These are phyloP conservation scores for Mamestra configurata DNA, from an alignment of 1,140 invertebrate species.

Conservation along the genomic window DNA sequence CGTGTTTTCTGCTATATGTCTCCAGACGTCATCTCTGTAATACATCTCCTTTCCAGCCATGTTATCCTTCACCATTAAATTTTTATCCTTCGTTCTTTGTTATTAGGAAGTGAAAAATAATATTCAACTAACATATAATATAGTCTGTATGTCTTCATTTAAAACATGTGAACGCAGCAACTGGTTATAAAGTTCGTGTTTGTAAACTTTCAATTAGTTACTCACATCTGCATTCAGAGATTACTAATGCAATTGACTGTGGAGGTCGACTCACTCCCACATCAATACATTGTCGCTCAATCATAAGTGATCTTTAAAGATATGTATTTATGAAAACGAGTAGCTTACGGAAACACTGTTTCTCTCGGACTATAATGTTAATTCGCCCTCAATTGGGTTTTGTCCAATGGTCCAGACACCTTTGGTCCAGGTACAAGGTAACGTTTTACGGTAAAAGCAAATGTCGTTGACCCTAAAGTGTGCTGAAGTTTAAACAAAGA, in stretches of 20 bases:
- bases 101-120: no score
- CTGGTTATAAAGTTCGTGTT: not conserved
- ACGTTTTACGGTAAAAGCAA: constrained; percentile 20
- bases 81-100: no score
- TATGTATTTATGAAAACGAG: not conserved
- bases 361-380: not conserved
- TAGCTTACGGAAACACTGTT: not conserved
- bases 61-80: no score
- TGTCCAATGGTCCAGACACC: not conserved
- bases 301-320: not conserved
- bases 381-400: not conserved
- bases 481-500: constrained; percentile 30
- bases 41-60: no score
- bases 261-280: not conserved
- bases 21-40: no score
- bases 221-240: constrained; percentile 20
- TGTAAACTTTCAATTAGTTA: constrained; percentile 22
- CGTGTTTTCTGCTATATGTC: no score
- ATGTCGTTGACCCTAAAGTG: constrained; percentile 27
- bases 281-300: not conserved
- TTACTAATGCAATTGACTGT: constrained; percentile 2
- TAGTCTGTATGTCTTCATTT: no score
- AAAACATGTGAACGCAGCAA: not conserved
- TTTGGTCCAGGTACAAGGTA: constrained; percentile 14
- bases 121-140: no score